phyloP scores from a whole-genome alignment of 2,888 invertebrate genomes.

The Vandiemenella viatica region DNA sequence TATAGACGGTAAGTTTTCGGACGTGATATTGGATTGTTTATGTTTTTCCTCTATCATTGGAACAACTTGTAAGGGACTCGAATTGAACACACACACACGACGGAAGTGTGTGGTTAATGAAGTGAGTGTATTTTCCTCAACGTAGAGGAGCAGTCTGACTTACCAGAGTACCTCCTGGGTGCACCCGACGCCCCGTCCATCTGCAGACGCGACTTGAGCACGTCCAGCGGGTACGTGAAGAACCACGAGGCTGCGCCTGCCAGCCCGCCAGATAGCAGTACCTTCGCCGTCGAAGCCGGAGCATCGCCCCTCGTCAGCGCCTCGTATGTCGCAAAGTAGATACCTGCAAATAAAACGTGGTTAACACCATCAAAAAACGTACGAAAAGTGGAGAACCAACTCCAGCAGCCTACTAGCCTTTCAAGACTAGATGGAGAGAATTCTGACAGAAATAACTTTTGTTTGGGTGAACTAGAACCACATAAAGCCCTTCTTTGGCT shows the following conservation, averaged over 20 bases:
- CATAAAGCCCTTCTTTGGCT: no score
- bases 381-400: no score
- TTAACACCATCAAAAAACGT: no score
- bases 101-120: background rate
- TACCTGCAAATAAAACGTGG: no score
- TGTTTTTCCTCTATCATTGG: background rate
- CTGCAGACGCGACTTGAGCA: slow-evolving; percentile 78
- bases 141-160: background rate
- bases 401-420: no score
- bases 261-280: slow-evolving; percentile 69
- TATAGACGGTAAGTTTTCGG: no score
- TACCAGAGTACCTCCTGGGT: background rate
- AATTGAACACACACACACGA: no score
- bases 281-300: slow-evolving; percentile 42
- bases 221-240: slow-evolving; percentile 73
- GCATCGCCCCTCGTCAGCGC: slow-evolving; percentile 37
- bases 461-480: no score
- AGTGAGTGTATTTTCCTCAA: background rate
- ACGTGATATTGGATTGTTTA: background rate
- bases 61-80: background rate
- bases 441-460: no score
- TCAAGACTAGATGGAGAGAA: no score
- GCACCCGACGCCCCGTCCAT: slow-evolving; percentile 39
- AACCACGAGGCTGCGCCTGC: slow-evolving; percentile 82
- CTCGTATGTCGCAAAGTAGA: slow-evolving; percentile 79